Evolutionary conservation across 2,888 invertebrate species (phyloP).

Genomic region (Caradrina kadenii): DNA sequence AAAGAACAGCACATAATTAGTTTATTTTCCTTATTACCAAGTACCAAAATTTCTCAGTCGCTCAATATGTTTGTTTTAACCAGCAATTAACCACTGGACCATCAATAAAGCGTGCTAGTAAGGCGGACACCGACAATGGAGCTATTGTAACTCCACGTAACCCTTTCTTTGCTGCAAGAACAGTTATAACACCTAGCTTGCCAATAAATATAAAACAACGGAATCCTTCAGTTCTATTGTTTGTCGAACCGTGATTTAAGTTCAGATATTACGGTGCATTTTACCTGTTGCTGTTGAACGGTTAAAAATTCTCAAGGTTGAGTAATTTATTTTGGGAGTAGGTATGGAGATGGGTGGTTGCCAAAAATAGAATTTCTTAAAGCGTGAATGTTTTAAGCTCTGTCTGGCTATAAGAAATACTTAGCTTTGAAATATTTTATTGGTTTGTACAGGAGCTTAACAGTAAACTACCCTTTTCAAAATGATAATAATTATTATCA

Average conservation of each 20-base stretch:
- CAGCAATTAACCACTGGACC: slow-evolving; percentile 77
- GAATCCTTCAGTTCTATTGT: slow-evolving; percentile 65
- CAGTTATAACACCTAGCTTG: slow-evolving; percentile 65
- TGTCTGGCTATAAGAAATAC: slow-evolving; percentile 1
- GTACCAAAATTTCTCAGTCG: slow-evolving; percentile 35
- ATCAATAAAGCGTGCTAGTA: slow-evolving; percentile 71
- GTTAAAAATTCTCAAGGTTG: slow-evolving; percentile 53
- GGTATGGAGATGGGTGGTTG: slow-evolving; percentile 19
- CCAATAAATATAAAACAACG: slow-evolving; percentile 62
- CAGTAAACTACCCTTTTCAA: background rate
- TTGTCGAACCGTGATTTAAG: slow-evolving; percentile 67
- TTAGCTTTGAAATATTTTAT: background rate
- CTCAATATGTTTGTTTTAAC: slow-evolving; percentile 74
- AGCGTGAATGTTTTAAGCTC: slow-evolving; percentile 12
- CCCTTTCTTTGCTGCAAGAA: slow-evolving; percentile 72
- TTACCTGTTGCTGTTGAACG: slow-evolving; percentile 62
- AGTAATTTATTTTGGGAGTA: slow-evolving; percentile 38
- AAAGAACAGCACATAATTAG: background rate
- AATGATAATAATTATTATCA: background rate
- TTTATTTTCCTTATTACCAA: background rate
- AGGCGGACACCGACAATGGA: slow-evolving; percentile 67
- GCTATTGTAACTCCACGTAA: slow-evolving; percentile 71
- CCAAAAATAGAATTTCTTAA: slow-evolving; percentile 34
- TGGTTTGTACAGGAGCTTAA: background rate
- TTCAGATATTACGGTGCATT: slow-evolving; percentile 65